Evolutionary conservation across 30 jellyfish, hydroid and myxozoan genomes (phyloP), one percentile per base, ranked within the genome.

Genomic region (Turritopsis dohrnii): DNA sequence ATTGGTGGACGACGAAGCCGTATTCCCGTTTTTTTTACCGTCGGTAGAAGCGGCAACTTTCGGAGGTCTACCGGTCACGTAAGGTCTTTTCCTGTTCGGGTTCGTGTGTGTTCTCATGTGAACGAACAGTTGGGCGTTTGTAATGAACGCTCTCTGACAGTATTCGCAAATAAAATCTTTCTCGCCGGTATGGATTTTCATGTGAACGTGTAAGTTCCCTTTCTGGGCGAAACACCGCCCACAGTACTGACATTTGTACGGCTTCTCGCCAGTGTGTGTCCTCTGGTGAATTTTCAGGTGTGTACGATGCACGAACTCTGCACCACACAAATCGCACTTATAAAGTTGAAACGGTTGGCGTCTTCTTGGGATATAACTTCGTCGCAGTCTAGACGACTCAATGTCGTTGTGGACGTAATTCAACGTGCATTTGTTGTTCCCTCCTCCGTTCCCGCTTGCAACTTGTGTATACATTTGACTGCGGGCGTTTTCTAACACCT

Each of bases 201-300:
- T 29, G 65, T 74, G 83, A 19, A 74, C 83, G 9, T 29, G 83
- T 30, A 74, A 74, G 65, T 74, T 74, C 0, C 83, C 83, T 24
- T 74, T 74, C 65, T 74, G 83, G 19, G 83, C 83, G 21, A 74
- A 74, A 74, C 83, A 20, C 26, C 83, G 83, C 13, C 83, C 83
- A 29, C 83, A 74, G 41, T n/a, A 74, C 41, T 26, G 26, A 29
- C 83, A 74, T n/a, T 74, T 74, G 80, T 79, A 52, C 29, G 88
- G 88, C 54, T 81, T 81, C 41, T 81, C 88, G 22, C 88, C 88
- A 27, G 88, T 81, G 26, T 81, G 88, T 20, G 74, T 53, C 27
- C 88, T 24, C 26, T 54, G 52, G 52, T 81, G 88, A 30, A 81
- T 81, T 26, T 66, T 54, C 54, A 81, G 66, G 52, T 81, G 88